These are phyloP conservation scores for Melieria picta DNA, from an alignment of 2,888 invertebrate genomes.

Conservation along the genomic window DNA sequence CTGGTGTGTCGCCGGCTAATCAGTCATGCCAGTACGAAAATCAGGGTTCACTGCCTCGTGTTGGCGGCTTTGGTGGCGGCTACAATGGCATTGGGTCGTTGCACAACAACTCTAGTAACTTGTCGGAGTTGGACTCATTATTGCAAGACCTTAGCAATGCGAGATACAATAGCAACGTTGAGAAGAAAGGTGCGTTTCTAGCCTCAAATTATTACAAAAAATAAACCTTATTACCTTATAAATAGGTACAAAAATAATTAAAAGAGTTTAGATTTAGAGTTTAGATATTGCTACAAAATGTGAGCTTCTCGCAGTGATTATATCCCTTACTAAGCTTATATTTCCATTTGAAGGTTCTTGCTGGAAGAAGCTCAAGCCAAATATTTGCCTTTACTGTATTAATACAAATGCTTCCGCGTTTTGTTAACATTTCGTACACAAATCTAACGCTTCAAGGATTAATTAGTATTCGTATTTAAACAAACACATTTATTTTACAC, in stretches of 20 bases:
- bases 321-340: no score
- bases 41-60: slow-evolving; percentile 56
- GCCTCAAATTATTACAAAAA: background rate
- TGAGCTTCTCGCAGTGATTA: no score
- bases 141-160: slow-evolving; percentile 91
- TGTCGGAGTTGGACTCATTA: slow-evolving; percentile 90
- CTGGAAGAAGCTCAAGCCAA: no score
- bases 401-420: background rate
- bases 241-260: no score
- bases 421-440: no score
- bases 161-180: slow-evolving; percentile 68
- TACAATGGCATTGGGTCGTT: slow-evolving; percentile 47
- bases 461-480: background rate
- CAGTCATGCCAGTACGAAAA: slow-evolving; percentile 59
- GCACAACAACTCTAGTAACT: slow-evolving; percentile 71
- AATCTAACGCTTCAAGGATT: no score
- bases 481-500: background rate
- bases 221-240: no score
- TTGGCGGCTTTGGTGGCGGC: slow-evolving; percentile 40
- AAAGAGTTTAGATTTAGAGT: no score
- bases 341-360: no score
- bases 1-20: slow-evolving; percentile 29
- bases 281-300: no score
- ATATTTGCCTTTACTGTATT: background rate
- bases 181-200: slow-evolving; percentile 66